These are phyloP conservation scores for Bombus waltoni DNA, from an alignment of 1,140 invertebrate genomes.

Conservation along the genomic window DNA sequence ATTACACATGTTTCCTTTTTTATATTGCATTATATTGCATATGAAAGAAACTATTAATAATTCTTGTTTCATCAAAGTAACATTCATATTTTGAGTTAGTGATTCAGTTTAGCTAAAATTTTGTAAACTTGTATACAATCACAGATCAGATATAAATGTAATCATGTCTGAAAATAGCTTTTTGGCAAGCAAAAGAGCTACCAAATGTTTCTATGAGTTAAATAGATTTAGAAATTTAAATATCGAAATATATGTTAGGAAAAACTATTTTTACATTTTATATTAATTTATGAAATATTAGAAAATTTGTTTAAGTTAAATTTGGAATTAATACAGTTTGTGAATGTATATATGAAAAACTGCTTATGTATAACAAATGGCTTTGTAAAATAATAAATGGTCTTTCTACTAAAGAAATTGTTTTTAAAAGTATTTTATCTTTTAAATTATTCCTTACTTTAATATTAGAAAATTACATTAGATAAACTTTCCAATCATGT, in stretches of 20 bases:
- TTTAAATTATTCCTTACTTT: conserved; percentile 25
- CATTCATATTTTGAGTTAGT: background rate
- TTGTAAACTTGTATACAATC: conserved; percentile 41
- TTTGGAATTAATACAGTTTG: conserved; percentile 17
- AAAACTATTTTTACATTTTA: conserved; percentile 29
- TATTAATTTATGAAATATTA: conserved; percentile 1
- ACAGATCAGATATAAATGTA: conserved; percentile 66
- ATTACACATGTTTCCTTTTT: background rate
- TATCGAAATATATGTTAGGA: conserved; percentile 10
- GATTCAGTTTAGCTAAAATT: conserved; percentile 24
- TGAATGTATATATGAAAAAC: conserved; percentile 38
- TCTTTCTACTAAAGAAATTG: conserved; percentile 48
- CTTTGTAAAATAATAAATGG: conserved; percentile 44
- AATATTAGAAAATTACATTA: background rate
- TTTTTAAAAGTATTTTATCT: conserved; percentile 36
- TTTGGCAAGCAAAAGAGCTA: conserved; percentile 58
- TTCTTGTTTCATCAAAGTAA: conserved; percentile 3
- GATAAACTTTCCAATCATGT: conserved; percentile 1
- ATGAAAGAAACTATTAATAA: background rate
- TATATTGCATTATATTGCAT: background rate
- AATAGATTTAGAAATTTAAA: conserved; percentile 37
- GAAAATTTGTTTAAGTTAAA: background rate
- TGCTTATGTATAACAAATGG: conserved; percentile 34
- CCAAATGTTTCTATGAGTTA: conserved; percentile 21
- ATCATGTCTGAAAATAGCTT: conserved; percentile 76